Percentiles rank a stretch among this genome's conserved stretches.
These are phyloP conservation scores for Drosophila colorata DNA, from an alignment of 2,888 invertebrate species.

Conservation along the genomic window DNA sequence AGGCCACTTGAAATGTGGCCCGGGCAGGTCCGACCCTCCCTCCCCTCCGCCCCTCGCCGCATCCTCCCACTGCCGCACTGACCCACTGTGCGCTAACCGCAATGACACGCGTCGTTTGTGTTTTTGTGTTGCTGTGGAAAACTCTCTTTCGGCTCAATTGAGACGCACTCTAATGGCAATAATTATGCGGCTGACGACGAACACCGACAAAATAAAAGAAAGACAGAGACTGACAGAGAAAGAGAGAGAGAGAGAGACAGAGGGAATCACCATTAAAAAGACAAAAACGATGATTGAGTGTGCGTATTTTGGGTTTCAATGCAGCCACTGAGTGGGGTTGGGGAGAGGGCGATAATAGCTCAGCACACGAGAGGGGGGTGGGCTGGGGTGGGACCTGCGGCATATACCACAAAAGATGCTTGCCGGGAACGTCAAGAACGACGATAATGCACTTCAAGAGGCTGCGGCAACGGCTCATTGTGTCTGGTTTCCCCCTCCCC, in stretches of 20 bases:
- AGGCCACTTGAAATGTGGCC: constrained; percentile 70
- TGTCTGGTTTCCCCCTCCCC: constrained; percentile 53
- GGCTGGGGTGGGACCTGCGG: not conserved
- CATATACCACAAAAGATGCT: constrained; percentile 73
- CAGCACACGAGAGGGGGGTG: not conserved
- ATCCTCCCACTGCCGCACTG: constrained; percentile 29
- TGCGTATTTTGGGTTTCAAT: constrained; percentile 77
- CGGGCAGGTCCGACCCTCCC: constrained; percentile 45
- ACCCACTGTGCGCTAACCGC: constrained; percentile 69
- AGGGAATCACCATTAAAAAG: constrained; percentile 71
- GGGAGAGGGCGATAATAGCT: constrained; percentile 12
- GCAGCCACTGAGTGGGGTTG: constrained; percentile 44
- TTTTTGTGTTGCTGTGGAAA: constrained; percentile 43
- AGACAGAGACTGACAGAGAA: not conserved
- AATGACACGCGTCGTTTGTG: constrained; percentile 77
- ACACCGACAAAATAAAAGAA: constrained; percentile 28
- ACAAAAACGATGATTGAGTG: constrained; percentile 80
- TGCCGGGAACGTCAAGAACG: constrained; percentile 59
- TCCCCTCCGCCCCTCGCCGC: constrained; percentile 2
- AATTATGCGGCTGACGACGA: constrained; percentile 70
- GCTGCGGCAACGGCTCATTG: constrained; percentile 72
- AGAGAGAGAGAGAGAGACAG: not conserved
- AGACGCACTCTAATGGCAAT: constrained; percentile 81
- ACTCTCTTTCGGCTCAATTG: constrained; percentile 65
- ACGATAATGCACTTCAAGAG: constrained; percentile 80